phyloP scores from a whole-genome alignment of 2,113 vertebrate species.

The Hydropotes inermis region DNA sequence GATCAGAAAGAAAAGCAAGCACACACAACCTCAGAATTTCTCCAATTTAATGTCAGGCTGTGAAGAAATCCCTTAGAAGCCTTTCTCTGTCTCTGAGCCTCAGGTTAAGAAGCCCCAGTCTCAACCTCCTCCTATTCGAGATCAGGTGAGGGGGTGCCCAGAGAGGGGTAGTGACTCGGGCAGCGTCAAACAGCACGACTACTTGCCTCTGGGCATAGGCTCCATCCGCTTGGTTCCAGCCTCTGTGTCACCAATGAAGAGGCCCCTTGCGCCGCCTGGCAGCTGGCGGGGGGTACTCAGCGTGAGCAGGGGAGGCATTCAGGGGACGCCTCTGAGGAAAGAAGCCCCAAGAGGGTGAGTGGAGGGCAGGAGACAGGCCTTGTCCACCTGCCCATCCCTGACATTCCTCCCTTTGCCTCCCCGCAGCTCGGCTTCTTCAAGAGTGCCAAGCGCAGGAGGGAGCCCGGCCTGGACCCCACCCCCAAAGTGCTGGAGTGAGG shows the following conservation, averaged over 20 bases:
- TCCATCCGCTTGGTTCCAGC: neutral
- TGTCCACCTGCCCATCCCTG: neutral
- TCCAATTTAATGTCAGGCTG: neutral
- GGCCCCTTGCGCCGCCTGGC: neutral
- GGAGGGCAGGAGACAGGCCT: neutral
- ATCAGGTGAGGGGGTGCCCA: neutral
- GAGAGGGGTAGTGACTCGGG: neutral
- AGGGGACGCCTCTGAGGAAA: neutral
- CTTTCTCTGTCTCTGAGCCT: neutral
- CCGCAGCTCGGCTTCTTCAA: conserved; percentile 95
- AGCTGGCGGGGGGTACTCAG: neutral
- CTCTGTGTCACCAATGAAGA: neutral
- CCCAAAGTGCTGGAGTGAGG: conserved; percentile 84
- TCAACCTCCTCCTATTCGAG: neutral
- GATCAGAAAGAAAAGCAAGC: neutral
- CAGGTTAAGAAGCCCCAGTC: neutral
- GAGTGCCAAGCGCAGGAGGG: conserved; percentile 82
- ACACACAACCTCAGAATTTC: neutral
- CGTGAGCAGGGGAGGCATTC: neutral
- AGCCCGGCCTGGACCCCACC: conserved; percentile 74
- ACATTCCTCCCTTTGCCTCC: neutral
- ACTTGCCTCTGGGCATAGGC: neutral
- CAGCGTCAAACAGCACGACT: neutral
- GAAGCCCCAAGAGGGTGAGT: no score
- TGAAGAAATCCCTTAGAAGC: neutral